These are phyloP conservation scores for Polymixis flavicincta DNA, from an alignment of 2,888 invertebrate species.

Conservation along the genomic window DNA sequence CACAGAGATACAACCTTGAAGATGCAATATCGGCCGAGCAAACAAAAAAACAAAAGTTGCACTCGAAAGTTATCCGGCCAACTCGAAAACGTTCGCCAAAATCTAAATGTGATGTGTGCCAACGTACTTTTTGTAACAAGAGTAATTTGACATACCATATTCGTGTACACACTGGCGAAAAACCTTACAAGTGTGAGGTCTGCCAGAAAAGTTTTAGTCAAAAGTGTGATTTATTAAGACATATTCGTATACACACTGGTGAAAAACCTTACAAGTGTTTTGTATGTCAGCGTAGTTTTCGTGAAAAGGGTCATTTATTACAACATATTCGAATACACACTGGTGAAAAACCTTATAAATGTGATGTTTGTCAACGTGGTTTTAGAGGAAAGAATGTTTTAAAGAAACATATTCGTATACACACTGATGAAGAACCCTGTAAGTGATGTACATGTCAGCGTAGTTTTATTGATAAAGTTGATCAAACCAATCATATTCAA, in stretches of 20 bases:
- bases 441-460: neutral
- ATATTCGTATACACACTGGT: neutral
- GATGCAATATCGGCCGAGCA: neutral
- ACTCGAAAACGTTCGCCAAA: neutral
- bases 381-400: neutral
- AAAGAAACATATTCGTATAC: neutral
- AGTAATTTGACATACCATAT: neutral
- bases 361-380: neutral
- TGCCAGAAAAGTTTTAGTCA: neutral
- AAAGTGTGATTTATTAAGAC: neutral
- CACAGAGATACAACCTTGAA: neutral
- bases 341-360: neutral
- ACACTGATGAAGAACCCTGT: neutral
- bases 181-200: neutral
- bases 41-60: neutral
- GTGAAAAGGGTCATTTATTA: neutral
- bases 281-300: neutral
- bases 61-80: neutral
- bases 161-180: neutral
- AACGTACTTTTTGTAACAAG: neutral
- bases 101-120: neutral
- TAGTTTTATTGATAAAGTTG: neutral
- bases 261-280: neutral
- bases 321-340: neutral
- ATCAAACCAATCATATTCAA: neutral